Conservation (phyloP, 1,140 invertebrate genomes). For the Luehdorfia chinensis region DNA sequence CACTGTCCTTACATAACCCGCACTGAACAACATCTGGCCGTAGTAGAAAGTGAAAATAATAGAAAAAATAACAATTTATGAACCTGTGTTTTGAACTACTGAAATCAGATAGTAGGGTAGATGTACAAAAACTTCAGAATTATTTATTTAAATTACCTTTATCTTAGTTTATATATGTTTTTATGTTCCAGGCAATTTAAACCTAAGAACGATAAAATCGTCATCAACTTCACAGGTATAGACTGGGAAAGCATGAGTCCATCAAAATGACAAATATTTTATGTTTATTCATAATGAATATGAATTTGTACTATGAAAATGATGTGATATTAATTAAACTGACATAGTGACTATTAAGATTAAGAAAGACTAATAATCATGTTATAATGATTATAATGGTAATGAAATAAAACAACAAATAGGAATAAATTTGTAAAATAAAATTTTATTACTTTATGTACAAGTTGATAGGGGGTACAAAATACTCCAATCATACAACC, state of each 20-base stretch:
- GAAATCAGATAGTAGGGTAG: too few species aligned
- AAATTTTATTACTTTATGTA: slow-evolving; percentile 74
- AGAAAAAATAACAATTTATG: too few species aligned
- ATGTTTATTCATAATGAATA: too few species aligned
- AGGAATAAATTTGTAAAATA: slow-evolving; percentile 69
- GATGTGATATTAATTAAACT: slow-evolving; percentile 5
- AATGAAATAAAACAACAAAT: slow-evolving; percentile 47
- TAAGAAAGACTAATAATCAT: slow-evolving; percentile 6
- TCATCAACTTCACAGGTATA: slow-evolving; percentile 80
- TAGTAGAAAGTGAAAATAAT: too few species aligned
- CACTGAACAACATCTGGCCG: too few species aligned
- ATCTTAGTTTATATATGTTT: slow-evolving; percentile 15
- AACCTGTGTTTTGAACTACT: too few species aligned
- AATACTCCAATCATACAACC: slow-evolving; percentile 56
- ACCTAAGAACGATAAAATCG: slow-evolving; percentile 80
- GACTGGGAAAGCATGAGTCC: slow-evolving; percentile 31
- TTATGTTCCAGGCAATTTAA: slow-evolving; percentile 80
- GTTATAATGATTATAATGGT: slow-evolving; percentile 20
- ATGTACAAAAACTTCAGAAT: too few species aligned
- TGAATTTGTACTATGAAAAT: not conserved
- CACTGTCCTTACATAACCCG: too few species aligned
- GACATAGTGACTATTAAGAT: slow-evolving; percentile 2
- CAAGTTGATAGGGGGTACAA: slow-evolving; percentile 58
- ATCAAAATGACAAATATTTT: slow-evolving; percentile 26
- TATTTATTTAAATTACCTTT: too few species aligned